Conservation (phyloP, 2,113 vertebrate genomes). For the Larimichthys polyactis region DNA sequence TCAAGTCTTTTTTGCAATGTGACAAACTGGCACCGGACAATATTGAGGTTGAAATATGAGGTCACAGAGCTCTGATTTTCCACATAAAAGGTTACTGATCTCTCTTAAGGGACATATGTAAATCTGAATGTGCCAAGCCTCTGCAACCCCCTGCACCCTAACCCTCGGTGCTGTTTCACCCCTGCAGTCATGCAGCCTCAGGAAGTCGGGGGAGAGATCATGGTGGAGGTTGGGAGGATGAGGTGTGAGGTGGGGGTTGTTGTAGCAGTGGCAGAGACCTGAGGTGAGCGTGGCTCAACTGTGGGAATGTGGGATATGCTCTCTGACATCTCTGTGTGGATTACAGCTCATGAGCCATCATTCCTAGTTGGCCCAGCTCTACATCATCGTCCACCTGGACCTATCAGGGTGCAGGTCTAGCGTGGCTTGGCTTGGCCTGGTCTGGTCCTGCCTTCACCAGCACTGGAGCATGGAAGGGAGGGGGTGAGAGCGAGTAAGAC, state of each 20-base stretch:
- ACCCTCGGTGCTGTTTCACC: constrained; percentile 42
- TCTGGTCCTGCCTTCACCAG: background rate
- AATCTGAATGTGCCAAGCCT: constrained; percentile 48
- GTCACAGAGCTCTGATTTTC: constrained; percentile 53
- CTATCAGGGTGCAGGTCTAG: constrained; percentile 7
- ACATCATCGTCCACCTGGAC: constrained; percentile 32
- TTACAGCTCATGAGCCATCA: constrained; percentile 53
- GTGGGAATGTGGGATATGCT: constrained; percentile 51
- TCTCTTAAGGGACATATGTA: constrained; percentile 66
- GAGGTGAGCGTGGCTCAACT: constrained; percentile 41
- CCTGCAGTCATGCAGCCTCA: constrained; percentile 51
- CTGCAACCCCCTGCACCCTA: constrained; percentile 4
- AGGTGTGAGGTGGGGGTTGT: constrained; percentile 11
- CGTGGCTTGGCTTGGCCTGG: background rate
- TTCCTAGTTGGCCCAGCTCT: constrained; percentile 26
- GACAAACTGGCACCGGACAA: constrained; percentile 55
- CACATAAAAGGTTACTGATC: constrained; percentile 69
- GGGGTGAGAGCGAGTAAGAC: background rate
- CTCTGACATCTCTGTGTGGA: constrained; percentile 62
- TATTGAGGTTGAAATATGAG: constrained; percentile 66
- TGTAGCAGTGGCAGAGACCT: constrained; percentile 47
- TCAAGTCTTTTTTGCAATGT: constrained; percentile 44
- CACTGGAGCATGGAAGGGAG: background rate
- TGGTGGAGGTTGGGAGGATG: constrained; percentile 24
- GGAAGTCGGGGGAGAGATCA: constrained; percentile 38